phyloP scores from a whole-genome alignment of 64 coral and sea anemone species.

The Acropora tenuis region DNA sequence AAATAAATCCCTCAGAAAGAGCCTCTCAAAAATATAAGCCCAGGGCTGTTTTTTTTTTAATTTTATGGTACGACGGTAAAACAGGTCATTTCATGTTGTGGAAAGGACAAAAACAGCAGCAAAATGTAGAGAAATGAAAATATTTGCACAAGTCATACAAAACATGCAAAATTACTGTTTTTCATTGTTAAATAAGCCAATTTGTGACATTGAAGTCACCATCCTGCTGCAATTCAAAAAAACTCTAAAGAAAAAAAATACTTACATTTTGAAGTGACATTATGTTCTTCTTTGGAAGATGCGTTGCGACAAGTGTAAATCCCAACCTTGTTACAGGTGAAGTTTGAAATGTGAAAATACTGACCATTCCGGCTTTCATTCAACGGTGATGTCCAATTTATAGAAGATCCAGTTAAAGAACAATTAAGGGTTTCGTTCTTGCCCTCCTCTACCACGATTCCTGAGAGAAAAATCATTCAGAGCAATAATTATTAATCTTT shows the following conservation, averaged over 20 bases:
- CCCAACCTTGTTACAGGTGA: neutral
- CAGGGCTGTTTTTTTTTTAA: too few species aligned
- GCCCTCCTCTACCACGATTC: neutral
- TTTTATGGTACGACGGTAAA: too few species aligned
- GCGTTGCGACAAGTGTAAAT: neutral
- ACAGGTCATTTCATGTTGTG: too few species aligned
- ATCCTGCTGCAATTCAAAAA: neutral
- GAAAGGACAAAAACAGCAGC: too few species aligned
- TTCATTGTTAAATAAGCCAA: too few species aligned
- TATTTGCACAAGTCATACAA: too few species aligned
- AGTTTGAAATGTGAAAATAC: neutral
- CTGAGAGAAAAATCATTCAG: neutral
- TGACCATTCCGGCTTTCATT: neutral
- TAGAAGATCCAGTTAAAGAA: neutral
- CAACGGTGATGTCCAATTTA: neutral
- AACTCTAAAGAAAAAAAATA: neutral
- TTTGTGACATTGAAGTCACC: too few species aligned
- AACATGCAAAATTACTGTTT: too few species aligned
- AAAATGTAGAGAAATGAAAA: too few species aligned
- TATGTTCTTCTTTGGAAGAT: neutral
- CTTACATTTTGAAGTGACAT: slow-evolving; percentile 11
- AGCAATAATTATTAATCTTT: neutral
- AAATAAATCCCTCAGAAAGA: too few species aligned
- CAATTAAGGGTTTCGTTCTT: neutral
- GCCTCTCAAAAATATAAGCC: too few species aligned